Percentiles rank a stretch among this genome's conserved stretches.
These are phyloP conservation scores for Brachyptera risi DNA, from an alignment of 2,888 invertebrate species.

Conservation along the genomic window DNA sequence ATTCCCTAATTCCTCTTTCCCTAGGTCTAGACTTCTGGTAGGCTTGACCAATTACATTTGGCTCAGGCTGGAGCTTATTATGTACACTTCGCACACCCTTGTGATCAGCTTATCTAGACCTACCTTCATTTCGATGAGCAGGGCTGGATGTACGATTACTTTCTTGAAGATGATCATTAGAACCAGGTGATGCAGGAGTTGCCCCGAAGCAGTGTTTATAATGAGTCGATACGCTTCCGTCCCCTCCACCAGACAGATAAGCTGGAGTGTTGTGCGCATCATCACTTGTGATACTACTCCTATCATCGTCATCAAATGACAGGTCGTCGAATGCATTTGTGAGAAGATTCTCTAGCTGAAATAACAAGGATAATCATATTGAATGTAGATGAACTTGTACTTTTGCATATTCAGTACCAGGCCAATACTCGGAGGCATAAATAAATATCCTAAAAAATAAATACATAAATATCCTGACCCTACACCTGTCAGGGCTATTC, in stretches of 20 bases:
- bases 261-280: background rate
- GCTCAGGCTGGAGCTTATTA: too few relatives aligned
- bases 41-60: too few relatives aligned
- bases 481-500: background rate
- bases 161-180: too few relatives aligned
- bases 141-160: too few relatives aligned
- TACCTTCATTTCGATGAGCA: too few relatives aligned
- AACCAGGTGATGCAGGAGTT: constrained; percentile 39
- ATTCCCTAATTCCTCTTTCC: background rate
- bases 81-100: too few relatives aligned
- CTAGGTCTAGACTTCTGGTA: too few relatives aligned
- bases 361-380: background rate
- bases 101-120: too few relatives aligned
- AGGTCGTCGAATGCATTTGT: constrained; percentile 26
- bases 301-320: constrained; percentile 20
- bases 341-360: constrained; percentile 18
- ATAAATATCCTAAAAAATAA: background rate
- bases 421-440: background rate
- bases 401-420: background rate
- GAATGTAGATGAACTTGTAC: background rate
- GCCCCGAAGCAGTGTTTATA: constrained; percentile 40
- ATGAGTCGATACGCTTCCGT: constrained; percentile 40
- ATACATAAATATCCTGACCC: background rate
- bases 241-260: constrained; percentile 34
- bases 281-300: constrained; percentile 4